phyloP scores from a whole-genome alignment of 2,797 vertebrate genomes.

The Pelobates cultripes region DNA sequence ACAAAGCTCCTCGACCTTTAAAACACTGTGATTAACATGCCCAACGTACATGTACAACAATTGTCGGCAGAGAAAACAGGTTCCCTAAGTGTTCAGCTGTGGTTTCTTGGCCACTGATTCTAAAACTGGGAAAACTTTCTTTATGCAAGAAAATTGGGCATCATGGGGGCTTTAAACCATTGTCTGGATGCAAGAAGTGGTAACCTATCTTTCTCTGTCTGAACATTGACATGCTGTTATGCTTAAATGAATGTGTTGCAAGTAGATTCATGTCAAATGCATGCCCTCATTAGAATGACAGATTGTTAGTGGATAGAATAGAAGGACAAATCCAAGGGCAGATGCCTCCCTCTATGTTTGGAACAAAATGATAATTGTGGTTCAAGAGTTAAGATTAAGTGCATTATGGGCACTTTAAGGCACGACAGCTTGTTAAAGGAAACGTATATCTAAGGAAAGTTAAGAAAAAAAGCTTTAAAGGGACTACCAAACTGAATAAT shows the following conservation, averaged over 20 bases:
- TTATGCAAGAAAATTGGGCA: constrained; percentile 50
- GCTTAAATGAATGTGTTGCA: constrained; percentile 40
- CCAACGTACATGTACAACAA: constrained; percentile 47
- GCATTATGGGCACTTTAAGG: background rate
- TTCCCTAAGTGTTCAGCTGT: constrained; percentile 51
- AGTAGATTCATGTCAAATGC: constrained; percentile 36
- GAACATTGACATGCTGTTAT: constrained; percentile 41
- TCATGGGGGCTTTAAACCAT: constrained; percentile 44
- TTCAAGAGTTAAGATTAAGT: background rate
- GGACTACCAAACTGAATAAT: too few species aligned
- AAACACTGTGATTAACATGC: constrained; percentile 56
- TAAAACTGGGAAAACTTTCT: constrained; percentile 51
- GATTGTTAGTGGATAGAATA: constrained; percentile 27
- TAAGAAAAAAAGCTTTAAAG: too few species aligned
- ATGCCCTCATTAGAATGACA: constrained; percentile 41
- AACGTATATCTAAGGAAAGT: background rate
- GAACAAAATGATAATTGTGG: constrained; percentile 9
- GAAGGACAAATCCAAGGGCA: constrained; percentile 27
- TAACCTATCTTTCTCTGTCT: constrained; percentile 55
- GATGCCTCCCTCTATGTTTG: constrained; percentile 24
- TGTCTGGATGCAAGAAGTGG: constrained; percentile 52
- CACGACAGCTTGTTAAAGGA: background rate
- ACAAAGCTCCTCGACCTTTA: constrained; percentile 53
- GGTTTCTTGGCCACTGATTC: constrained; percentile 47
- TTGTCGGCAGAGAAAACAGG: constrained; percentile 50